Base-by-base conservation (phyloP, 1,140 invertebrate genomes). In the Dendrolimus kikuchii region DNA sequence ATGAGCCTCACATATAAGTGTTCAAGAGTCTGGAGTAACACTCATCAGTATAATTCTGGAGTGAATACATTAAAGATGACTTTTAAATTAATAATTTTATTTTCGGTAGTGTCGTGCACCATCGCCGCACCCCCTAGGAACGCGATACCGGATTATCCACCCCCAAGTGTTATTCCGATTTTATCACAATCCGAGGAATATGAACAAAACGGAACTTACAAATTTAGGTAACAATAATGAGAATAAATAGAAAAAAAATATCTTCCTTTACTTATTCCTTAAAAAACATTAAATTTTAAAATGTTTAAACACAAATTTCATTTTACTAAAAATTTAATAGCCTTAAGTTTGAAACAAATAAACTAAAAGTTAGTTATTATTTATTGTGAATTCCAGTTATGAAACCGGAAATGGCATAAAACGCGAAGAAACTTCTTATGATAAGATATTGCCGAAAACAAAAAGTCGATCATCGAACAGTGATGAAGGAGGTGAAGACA, bases 401-500 rank as follows among this genome's bases (percentile, higher is more conserved):
- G 91, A 92, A 74, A 90, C 90, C 36, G 90, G 86, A 0, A 91
- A 92, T 65, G 91, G 91, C 37, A 92, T 92, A 10, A 86, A 88
- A 52, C 88, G 90, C 5, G 88, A 91, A 75, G 91, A 92, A 65
- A 74, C 80, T n/a, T 90, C 90, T 5, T 90, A 88, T 57, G 76
- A 89, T 58, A 92, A 91, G 73, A 77, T 87, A 57, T 64, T 89
- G 44, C 80, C 88, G 8, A 81, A 71, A 51, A 48, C 6, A 44
- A 66, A 48, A 64, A 58, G 7, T 5, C 64, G 71, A 6, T 85
- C 46, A 57, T 69, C 38, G 46, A 60, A n/a, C 48, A 87, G 75
- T 56, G 71, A 81, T 40, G 87, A 88, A 55, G 82, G 74, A n/a
- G 66, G 74, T 38, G 82, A 85, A 47, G 83, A 89, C 50, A 51